Base-by-base conservation (phyloP, 2,888 invertebrate genomes). In the Limnephilus marmoratus region DNA sequence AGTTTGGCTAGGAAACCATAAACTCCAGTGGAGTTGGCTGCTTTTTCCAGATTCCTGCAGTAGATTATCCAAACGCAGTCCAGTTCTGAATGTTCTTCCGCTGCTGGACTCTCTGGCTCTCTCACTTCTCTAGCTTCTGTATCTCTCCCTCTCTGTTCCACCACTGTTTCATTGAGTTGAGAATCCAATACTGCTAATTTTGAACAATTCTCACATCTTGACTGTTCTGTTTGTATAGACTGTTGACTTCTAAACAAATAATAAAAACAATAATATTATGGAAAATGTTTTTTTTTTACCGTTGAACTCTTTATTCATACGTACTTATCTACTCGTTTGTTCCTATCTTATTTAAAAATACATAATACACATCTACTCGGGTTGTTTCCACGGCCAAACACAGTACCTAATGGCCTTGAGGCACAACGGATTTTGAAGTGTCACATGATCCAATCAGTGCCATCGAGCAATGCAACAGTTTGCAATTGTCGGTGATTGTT, bases 61-160 rank as follows among this genome's bases (percentile, higher is more conserved):
- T 97, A 97, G 86, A 97, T 94, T 91, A 96, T 94, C 97, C 97
- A 97, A 24, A 97, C 95, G 93, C 97, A 97, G 94, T 97, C 97
- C 94, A 97, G 94, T 68, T 96, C 96, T 0, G 96, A 95, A 3
- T 96, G 93, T 11, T 88, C 37, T 3, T 85, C 90, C 24, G 83
- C 31, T 41, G 31, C 37, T n/a, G 83, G 34, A 18, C 34, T 37
- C 83, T 31, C 34, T 13, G 31, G 13, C 83, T 29, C 83, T 29
- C 34, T 37, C 34, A 3, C 37, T 2, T 2, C 83, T 24, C 34
- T 83, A 13, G 82, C 31, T 31, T 68, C 68, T n/a, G 68, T n/a
- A 68, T n/a, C 68, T 68, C 68, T 68, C 68, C 68, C 68, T 68
- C 68, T 68, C n/a, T 68, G 68, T n/a, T 68, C 24, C 68, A 68